Conservation (phyloP, 2,888 invertebrate species). For the Sarcophaga subvicina region DNA sequence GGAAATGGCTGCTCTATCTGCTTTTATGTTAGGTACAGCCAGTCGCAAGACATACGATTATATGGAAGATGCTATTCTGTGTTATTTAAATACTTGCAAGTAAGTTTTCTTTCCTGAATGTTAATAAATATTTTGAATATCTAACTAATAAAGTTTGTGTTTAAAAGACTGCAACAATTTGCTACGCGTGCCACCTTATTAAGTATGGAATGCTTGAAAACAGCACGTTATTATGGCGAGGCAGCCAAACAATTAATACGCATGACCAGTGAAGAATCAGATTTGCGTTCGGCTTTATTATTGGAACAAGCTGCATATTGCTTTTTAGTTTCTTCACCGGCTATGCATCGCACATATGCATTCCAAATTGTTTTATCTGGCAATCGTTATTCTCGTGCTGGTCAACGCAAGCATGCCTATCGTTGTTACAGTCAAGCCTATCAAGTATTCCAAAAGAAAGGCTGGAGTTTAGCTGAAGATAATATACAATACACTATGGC, state of each 20-base stretch:
- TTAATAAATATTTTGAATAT: slow-evolving; percentile 22
- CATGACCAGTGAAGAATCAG: slow-evolving; percentile 99
- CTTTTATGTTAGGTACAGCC: slow-evolving; percentile 93
- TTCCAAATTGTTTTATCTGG: slow-evolving; percentile 98
- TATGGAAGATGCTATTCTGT: slow-evolving; percentile 96
- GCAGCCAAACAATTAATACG: slow-evolving; percentile 97
- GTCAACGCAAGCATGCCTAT: slow-evolving; percentile 95
- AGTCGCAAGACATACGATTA: slow-evolving; percentile 92
- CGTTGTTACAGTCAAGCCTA: slow-evolving; percentile 96
- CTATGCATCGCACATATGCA: slow-evolving; percentile 95
- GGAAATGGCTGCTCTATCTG: slow-evolving; percentile 97
- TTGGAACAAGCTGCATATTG: slow-evolving; percentile 98
- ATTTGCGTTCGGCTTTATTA: slow-evolving; percentile 95
- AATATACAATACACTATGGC: slow-evolving; percentile 98
- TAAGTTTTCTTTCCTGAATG: slow-evolving; percentile 78
- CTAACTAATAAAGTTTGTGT: slow-evolving; percentile 34
- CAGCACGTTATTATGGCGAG: slow-evolving; percentile 90
- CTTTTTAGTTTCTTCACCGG: slow-evolving; percentile 86
- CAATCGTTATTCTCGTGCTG: slow-evolving; percentile 96
- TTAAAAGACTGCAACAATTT: slow-evolving; percentile 91
- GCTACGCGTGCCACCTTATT: slow-evolving; percentile 95
- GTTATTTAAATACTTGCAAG: slow-evolving; percentile 95
- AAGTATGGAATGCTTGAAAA: slow-evolving; percentile 93
- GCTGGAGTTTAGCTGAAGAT: slow-evolving; percentile 96
- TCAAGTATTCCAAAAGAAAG: slow-evolving; percentile 87